Percentiles rank a stretch among this genome's conserved stretches.
Conservation (phyloP, 1,140 invertebrate genomes). For the Probaryconus sp. region DNA sequence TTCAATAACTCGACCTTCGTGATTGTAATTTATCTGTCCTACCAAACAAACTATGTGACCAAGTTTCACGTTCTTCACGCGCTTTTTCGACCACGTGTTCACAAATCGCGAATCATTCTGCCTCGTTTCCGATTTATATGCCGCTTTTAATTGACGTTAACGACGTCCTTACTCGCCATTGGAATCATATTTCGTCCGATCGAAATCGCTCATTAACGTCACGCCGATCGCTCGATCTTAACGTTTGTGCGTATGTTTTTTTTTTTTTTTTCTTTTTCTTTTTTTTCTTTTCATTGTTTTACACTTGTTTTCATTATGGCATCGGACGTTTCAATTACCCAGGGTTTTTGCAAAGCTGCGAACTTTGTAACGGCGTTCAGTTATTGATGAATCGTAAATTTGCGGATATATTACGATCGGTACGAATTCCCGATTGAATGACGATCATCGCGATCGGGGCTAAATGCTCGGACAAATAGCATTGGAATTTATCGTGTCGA, state of each 20-base stretch:
- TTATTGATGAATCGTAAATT: conserved; percentile 42
- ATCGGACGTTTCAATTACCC: conserved; percentile 48
- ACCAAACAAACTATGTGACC: conserved; percentile 19
- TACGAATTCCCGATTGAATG: background rate
- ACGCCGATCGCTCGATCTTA: conserved; percentile 7
- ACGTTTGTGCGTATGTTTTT: conserved; percentile 9
- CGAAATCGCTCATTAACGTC: conserved; percentile 50
- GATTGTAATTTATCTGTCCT: conserved; percentile 33
- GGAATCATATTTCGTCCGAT: conserved; percentile 41
- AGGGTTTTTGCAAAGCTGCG: conserved; percentile 31
- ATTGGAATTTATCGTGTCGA: conserved; percentile 43
- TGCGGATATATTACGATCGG: background rate
- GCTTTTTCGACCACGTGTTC: conserved; percentile 32
- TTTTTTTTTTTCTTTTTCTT: no score
- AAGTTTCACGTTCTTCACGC: conserved; percentile 38
- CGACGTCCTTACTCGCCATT: conserved; percentile 41
- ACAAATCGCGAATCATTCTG: conserved; percentile 15
- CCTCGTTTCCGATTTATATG: conserved; percentile 41
- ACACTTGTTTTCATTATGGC: conserved; percentile 42
- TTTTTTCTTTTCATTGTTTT: conserved; percentile 46
- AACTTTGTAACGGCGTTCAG: no score
- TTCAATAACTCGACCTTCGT: background rate
- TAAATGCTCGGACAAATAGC: conserved; percentile 54
- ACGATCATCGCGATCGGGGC: conserved; percentile 15
- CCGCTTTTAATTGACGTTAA: conserved; percentile 50